Evolutionary conservation across 1,140 invertebrate genomes (phyloP).

Genomic region (Oryzaephilus surinamensis): DNA sequence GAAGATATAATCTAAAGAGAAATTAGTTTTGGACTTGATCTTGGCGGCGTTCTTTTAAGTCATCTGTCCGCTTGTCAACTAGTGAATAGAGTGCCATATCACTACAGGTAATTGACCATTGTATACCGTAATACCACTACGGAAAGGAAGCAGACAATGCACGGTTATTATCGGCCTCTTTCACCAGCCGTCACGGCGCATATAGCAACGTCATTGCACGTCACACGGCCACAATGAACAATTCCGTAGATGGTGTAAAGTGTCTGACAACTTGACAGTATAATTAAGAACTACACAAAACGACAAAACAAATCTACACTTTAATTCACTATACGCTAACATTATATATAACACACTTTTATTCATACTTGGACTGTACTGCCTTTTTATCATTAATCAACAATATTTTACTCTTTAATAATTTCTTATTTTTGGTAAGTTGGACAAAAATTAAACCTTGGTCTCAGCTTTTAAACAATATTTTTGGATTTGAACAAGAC

Average conservation of each 20-base stretch:
- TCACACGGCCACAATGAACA: conserved; percentile 20
- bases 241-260: conserved; percentile 20
- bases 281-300: conserved; percentile 29
- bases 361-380: too few species aligned
- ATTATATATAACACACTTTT: too few species aligned
- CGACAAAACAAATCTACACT: conserved; percentile 20
- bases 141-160: conserved; percentile 28
- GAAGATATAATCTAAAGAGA: conserved; percentile 18
- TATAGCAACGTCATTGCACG: conserved; percentile 25
- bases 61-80: conserved; percentile 14
- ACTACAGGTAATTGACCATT: conserved; percentile 32
- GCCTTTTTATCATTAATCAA: too few species aligned
- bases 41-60: conserved; percentile 13
- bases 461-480: too few species aligned
- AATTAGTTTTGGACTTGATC: conserved; percentile 17
- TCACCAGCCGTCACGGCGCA: conserved; percentile 23
- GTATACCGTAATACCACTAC: conserved; percentile 20
- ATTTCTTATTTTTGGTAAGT: too few species aligned
- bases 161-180: conserved; percentile 27
- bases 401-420: too few species aligned
- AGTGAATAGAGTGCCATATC: conserved; percentile 25
- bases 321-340: conserved; percentile 10
- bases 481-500: too few species aligned
- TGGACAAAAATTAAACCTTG: too few species aligned
- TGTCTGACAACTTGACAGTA: conserved; percentile 29